Base-by-base conservation (phyloP, 2,888 invertebrate species). In the Mystacides longicornis region DNA sequence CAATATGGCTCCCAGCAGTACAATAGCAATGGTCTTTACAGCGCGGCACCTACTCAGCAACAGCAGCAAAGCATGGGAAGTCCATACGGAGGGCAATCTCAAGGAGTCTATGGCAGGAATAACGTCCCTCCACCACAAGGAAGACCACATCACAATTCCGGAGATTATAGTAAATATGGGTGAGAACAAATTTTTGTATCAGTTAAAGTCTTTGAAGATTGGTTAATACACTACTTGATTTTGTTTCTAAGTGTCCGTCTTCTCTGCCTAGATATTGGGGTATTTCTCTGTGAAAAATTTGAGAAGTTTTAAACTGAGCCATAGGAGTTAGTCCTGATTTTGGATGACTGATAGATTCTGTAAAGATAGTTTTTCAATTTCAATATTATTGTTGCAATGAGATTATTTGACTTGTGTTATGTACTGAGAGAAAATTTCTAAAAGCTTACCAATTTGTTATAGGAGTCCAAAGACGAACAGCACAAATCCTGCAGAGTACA, bases 401-500 rank as follows among this genome's bases (percentile, higher is more conserved):
- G n/a, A n/a, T n/a, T n/a, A n/a, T n/a, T n/a, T n/a, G n/a, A n/a
- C n/a, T n/a, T n/a, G n/a, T n/a, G n/a, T n/a, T n/a, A n/a, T n/a
- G n/a, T n/a, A n/a, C n/a, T n/a, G n/a, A n/a, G n/a, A n/a, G n/a
- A n/a, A n/a, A n/a, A n/a, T n/a, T n/a, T n/a, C n/a, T n/a, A n/a
- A n/a, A n/a, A n/a, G n/a, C n/a, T n/a, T n/a, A n/a, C n/a, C n/a
- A n/a, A n/a, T 55, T 14, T 49, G 50, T 43, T 50, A 52, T 51
- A 49, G 45, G 27, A 61, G 62, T 52, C 57, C 56, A 21, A 59
- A 59, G 46, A 51, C 58, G 18, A 68, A 69, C 57, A 69, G 69
- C 66, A 68, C 74, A 68, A 67, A 68, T 37, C 50, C 49, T 65
- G 63, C 5, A 11, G 48, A 48, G 14, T 48, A 48, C 23, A 48